These are phyloP conservation scores for Novumbra hubbsi DNA, from an alignment of 2,797 vertebrate genomes.

Conservation along the genomic window DNA sequence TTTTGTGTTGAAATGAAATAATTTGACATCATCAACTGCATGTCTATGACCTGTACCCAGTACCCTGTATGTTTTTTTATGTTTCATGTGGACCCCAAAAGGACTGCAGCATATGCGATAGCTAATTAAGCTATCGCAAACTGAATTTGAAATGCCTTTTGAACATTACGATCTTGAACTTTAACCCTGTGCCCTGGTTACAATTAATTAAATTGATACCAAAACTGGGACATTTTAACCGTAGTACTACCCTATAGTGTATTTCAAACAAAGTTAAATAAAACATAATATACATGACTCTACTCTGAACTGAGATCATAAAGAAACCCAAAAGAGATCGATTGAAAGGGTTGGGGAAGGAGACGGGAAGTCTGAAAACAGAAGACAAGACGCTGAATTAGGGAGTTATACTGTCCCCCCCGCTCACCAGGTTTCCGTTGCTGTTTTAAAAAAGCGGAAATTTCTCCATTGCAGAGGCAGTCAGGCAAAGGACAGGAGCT, in stretches of 20 bases:
- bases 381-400: constrained; percentile 59
- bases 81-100: too few species aligned
- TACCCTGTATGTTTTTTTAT: too few species aligned
- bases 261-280: not conserved
- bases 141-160: too few species aligned
- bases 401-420: constrained; percentile 58
- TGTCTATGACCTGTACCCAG: too few species aligned
- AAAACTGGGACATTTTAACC: too few species aligned
- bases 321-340: constrained; percentile 10
- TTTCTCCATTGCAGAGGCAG: constrained; percentile 84
- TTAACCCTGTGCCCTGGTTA: too few species aligned
- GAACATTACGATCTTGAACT: too few species aligned
- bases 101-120: too few species aligned
- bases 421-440: constrained; percentile 65
- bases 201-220: too few species aligned
- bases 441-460: constrained; percentile 64
- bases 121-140: too few species aligned
- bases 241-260: not conserved
- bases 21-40: too few species aligned
- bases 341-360: constrained; percentile 42
- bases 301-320: not conserved
- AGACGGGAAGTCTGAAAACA: constrained; percentile 23
- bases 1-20: too few species aligned
- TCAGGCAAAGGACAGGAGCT: constrained; percentile 86
- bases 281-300: not conserved